phyloP scores from a whole-genome alignment of 2,797 vertebrate genomes.

The Hypotaenidia okinawae region DNA sequence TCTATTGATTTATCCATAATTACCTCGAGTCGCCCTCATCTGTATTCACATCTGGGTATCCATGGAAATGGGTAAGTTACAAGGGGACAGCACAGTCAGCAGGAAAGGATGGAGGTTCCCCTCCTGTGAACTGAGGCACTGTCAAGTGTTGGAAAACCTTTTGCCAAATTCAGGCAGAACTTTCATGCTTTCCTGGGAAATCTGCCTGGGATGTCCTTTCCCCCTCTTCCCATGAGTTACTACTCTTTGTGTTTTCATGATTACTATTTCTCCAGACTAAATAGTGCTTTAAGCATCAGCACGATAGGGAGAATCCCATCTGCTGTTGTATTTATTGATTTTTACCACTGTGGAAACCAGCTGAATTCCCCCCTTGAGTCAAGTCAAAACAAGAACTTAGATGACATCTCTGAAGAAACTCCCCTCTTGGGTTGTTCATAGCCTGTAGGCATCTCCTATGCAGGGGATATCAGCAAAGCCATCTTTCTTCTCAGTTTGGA shows the following conservation, averaged over 20 bases:
- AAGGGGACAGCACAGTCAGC: background rate
- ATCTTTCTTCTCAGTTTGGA: background rate
- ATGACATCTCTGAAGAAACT: background rate
- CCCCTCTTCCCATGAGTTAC: rapidly evolving
- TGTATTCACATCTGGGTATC: background rate
- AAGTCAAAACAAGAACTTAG: background rate
- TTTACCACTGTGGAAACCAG: background rate
- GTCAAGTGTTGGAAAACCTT: background rate
- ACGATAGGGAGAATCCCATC: rapidly evolving
- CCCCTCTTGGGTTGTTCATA: background rate
- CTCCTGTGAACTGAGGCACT: background rate
- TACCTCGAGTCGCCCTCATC: constrained; percentile 18
- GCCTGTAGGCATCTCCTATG: background rate
- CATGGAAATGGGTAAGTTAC: background rate
- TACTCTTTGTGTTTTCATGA: background rate
- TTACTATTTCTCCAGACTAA: background rate
- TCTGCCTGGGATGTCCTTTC: background rate
- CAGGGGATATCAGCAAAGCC: background rate
- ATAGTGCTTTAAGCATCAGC: background rate
- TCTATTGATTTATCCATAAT: constrained; percentile 53
- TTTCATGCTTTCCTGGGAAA: background rate
- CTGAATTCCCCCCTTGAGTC: background rate
- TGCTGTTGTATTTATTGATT: background rate
- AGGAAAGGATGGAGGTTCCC: background rate
- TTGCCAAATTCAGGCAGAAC: background rate